Conservation (phyloP, 2,888 invertebrate species). For the Volucella inflata region DNA sequence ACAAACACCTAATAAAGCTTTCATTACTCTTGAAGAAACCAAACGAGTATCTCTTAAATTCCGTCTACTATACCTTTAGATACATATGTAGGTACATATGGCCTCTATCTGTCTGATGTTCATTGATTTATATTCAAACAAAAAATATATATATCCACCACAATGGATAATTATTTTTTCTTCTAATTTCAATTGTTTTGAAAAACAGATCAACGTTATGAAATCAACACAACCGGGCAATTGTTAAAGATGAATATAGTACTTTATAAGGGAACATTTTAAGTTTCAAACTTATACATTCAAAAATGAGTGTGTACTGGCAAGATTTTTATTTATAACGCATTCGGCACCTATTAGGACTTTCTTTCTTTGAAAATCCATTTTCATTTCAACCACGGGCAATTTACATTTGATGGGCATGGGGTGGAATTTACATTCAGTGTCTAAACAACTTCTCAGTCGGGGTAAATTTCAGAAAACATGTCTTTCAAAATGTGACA, state of each 20-base stretch:
- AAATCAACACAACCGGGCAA: conserved; percentile 23
- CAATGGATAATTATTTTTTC: too few relatives aligned
- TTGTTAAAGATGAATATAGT: too few relatives aligned
- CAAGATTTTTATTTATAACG: conserved; percentile 55
- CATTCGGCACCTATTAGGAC: conserved; percentile 35
- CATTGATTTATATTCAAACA: conserved; percentile 62
- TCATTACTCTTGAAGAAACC: conserved; percentile 13
- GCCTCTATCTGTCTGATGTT: conserved; percentile 46
- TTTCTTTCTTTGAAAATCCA: conserved; percentile 53
- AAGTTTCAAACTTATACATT: background rate
- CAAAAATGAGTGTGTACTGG: conserved; percentile 21
- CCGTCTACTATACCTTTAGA: background rate
- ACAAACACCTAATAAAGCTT: conserved; percentile 22
- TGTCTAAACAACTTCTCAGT: conserved; percentile 6
- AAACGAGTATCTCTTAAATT: conserved; percentile 25
- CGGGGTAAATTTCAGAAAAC: conserved; percentile 36
- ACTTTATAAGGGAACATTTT: background rate
- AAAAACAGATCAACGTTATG: too few relatives aligned
- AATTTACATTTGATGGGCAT: conserved; percentile 20
- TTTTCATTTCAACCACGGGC: conserved; percentile 43
- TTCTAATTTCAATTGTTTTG: too few relatives aligned
- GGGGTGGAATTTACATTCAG: background rate
- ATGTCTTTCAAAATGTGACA: conserved; percentile 52
- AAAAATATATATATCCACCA: too few relatives aligned
- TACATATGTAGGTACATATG: too few relatives aligned